Evolutionary conservation across 2,113 vertebrate species (phyloP).

Genomic region (Odontesthes bonariensis): DNA sequence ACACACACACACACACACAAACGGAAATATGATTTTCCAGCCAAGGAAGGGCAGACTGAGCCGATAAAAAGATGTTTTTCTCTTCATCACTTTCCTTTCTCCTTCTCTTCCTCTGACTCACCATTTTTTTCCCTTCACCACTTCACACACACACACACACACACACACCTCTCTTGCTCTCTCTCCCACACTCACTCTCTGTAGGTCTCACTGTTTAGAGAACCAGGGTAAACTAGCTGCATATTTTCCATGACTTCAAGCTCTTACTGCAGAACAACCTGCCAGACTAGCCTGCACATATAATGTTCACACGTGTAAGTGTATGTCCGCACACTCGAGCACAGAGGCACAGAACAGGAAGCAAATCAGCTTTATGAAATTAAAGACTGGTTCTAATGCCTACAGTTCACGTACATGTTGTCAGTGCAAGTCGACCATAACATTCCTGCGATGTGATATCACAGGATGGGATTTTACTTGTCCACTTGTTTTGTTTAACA

Average conservation of each 20-base stretch:
- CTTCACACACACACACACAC: constrained; percentile 19
- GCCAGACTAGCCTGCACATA: constrained; percentile 29
- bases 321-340: constrained; percentile 19
- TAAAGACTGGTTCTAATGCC: background rate
- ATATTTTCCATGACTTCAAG: constrained; percentile 81
- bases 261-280: constrained; percentile 56
- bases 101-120: constrained; percentile 52
- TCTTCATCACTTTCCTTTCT: constrained; percentile 50
- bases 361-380: constrained; percentile 28
- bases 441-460: background rate
- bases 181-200: constrained; percentile 48
- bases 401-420: background rate
- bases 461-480: background rate
- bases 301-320: constrained; percentile 29
- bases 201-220: constrained; percentile 72
- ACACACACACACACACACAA: constrained; percentile 7
- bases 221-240: constrained; percentile 73
- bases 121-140: background rate
- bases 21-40: constrained; percentile 59
- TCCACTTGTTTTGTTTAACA: constrained; percentile 10
- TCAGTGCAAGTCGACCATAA: constrained; percentile 16
- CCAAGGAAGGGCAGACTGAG: constrained; percentile 52
- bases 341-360: constrained; percentile 48
- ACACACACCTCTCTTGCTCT: constrained; percentile 19
- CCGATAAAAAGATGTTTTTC: constrained; percentile 58